A percentile compares a stretch with the other conserved stretches of the same genome.
Evolutionary conservation across 2,888 invertebrate genomes (phyloP).

Genomic region (Dryobota labecula): DNA sequence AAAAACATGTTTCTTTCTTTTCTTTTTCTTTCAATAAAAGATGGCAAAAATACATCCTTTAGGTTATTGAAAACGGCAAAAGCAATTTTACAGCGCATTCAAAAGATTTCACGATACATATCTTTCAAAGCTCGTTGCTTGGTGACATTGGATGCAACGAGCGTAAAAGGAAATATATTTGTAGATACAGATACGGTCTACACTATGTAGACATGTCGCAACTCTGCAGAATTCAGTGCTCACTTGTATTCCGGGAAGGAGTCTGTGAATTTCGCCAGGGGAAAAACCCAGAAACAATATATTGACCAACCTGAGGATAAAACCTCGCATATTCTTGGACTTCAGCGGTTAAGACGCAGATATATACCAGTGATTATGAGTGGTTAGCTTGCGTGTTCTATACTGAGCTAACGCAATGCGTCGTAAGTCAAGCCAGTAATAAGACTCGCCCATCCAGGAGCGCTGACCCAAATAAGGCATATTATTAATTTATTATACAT

Average conservation of each 20-base stretch:
- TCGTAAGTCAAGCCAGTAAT: too few species aligned
- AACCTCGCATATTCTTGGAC: too few species aligned
- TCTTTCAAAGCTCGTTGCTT: not conserved
- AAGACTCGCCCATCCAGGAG: too few species aligned
- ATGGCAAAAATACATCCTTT: not conserved
- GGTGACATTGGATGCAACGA: conserved; percentile 18
- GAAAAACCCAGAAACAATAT: not conserved
- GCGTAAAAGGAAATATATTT: not conserved
- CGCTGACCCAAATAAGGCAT: too few species aligned
- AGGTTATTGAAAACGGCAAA: conserved; percentile 4
- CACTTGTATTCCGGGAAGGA: not conserved
- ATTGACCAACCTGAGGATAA: not conserved
- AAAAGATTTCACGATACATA: conserved; percentile 10
- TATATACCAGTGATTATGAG: too few species aligned
- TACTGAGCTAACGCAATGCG: too few species aligned
- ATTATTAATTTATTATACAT: too few species aligned
- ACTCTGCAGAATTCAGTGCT: not conserved
- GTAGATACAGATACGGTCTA: not conserved
- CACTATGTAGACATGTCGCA: not conserved
- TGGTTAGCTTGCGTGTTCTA: too few species aligned
- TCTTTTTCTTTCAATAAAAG: too few species aligned
- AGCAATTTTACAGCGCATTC: not conserved
- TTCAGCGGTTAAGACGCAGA: too few species aligned
- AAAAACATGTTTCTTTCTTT: too few species aligned
- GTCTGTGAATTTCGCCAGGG: not conserved